Base-by-base conservation (phyloP, 2,113 vertebrate species). In the Neodon shergylaensis region DNA sequence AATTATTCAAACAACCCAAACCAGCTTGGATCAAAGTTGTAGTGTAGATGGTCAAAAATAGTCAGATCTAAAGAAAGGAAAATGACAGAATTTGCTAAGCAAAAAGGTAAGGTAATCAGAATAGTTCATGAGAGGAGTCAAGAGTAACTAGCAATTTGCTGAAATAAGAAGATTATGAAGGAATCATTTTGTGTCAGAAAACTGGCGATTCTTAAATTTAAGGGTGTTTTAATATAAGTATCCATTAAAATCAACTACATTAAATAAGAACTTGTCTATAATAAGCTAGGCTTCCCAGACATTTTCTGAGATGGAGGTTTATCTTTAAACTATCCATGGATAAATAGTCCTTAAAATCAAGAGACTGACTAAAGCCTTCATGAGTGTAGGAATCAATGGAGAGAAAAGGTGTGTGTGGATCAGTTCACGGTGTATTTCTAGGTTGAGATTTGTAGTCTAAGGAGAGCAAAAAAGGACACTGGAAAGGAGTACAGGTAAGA, bases 21-120 rank as follows among this genome's bases (percentile, higher is more conserved):
- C 10, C 65, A 81, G 31, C 52, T 22, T 87, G 61, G 63, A 21
- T 33, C 61, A 1, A 74, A 7, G 22, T 76, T 58, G n/a, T 68
- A 63, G n/a, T 7, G 26, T 42, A 91, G 16, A n/a, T 82, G 31
- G 17, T 81, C 17, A 73, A n/a, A 68, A 91, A 28, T 54, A 31
- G 33, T 82, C 44, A 36, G 21, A 52, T 70, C 90, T 39, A 28
- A 91, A 82, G 65, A 36, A 79, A 95, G 17, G 90, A n/a, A 87
- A 74, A 24, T 94, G 33, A 79, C 28, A 61, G n/a, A 88, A 93
- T 92, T 88, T 92, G n/a, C n/a, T 47, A 74, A 92, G 21, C 81
- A 44, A 26, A 11, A 44, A 82, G 22, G 79, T 36, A 66, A 52
- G 6, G 49, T 82, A 58, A 91, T 39, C 52, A 39, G n/a, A 95